A percentile compares a stretch with the other conserved stretches of the same genome.
These are phyloP conservation scores for Clarias pachynema DNA, from an alignment of 2,797 vertebrate genomes.

Conservation along the genomic window DNA sequence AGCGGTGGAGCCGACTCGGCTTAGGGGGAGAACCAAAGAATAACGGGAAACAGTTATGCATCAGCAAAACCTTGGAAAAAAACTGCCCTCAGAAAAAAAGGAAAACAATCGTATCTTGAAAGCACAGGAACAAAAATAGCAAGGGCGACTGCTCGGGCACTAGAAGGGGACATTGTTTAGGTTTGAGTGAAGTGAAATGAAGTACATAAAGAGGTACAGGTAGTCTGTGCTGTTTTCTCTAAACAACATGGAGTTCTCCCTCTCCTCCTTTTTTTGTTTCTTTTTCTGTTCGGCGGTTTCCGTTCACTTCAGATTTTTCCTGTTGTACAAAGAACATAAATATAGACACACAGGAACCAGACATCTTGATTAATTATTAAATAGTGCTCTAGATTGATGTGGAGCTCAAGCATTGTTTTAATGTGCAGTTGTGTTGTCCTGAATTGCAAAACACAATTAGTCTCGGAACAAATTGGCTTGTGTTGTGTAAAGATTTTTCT, in stretches of 20 bases:
- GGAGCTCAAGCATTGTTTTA: neutral
- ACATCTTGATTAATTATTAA: slow-evolving; percentile 23
- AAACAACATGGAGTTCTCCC: slow-evolving; percentile 51
- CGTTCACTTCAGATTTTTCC: slow-evolving; percentile 60
- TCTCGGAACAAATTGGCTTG: neutral
- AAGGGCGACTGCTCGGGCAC: slow-evolving; percentile 73
- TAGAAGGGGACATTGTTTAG: slow-evolving; percentile 57
- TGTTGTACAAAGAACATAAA: slow-evolving; percentile 47
- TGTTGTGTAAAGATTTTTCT: neutral
- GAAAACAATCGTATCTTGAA: slow-evolving; percentile 81
- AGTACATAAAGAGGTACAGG: slow-evolving; percentile 43
- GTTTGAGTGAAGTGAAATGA: slow-evolving; percentile 63
- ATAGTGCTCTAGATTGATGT: neutral
- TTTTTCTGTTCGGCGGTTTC: slow-evolving; percentile 58
- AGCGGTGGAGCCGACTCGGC: slow-evolving; percentile 72
- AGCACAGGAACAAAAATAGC: slow-evolving; percentile 76
- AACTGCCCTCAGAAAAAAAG: slow-evolving; percentile 63
- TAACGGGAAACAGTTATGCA: slow-evolving; percentile 78
- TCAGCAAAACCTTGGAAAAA: slow-evolving; percentile 70
- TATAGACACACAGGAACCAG: slow-evolving; percentile 25
- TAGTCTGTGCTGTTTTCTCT: slow-evolving; percentile 59
- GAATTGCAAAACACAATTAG: neutral
- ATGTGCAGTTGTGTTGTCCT: neutral
- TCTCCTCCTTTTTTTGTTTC: slow-evolving; percentile 24
- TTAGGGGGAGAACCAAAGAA: slow-evolving; percentile 73